phyloP scores from a whole-genome alignment of 2,888 invertebrate genomes.

The Epinotia demarniana region DNA sequence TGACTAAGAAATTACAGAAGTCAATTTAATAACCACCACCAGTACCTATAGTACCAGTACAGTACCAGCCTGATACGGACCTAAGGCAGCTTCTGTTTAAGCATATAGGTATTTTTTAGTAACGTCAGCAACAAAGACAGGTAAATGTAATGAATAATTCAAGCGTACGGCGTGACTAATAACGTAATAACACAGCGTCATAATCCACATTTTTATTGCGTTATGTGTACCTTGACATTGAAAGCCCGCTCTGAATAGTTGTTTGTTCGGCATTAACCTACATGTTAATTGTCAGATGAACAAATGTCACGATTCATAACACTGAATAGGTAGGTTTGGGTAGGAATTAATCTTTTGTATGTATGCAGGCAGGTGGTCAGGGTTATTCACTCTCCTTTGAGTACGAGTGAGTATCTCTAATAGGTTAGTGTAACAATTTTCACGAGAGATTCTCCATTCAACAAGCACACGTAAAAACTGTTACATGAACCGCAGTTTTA shows the following conservation, averaged over 20 bases:
- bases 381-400: not conserved
- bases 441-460: too few species aligned
- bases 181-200: slow-evolving; percentile 24
- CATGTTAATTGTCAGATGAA: slow-evolving; percentile 37
- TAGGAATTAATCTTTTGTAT: slow-evolving; percentile 24
- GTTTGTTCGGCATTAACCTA: slow-evolving; percentile 45
- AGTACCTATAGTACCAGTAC: too few species aligned
- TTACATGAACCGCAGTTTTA: too few species aligned
- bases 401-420: not conserved
- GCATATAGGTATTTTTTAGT: not conserved
- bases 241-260: slow-evolving; percentile 37
- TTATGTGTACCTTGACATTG: slow-evolving; percentile 46
- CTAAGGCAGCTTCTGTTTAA: not conserved
- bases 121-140: slow-evolving; percentile 3
- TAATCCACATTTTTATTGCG: slow-evolving; percentile 31
- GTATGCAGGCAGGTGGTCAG: not conserved
- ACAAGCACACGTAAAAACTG: not conserved
- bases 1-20: not conserved
- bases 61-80: not conserved
- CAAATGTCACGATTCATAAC: slow-evolving; percentile 30
- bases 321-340: slow-evolving; percentile 20
- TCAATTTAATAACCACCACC: not conserved
- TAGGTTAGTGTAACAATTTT: too few species aligned
- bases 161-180: slow-evolving; percentile 12
- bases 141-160: slow-evolving; percentile 10